Percentiles rank a stretch among this genome's conserved stretches.
These are phyloP conservation scores for Ptychoptera contaminata DNA, from an alignment of 2,888 invertebrate genomes.

Conservation along the genomic window DNA sequence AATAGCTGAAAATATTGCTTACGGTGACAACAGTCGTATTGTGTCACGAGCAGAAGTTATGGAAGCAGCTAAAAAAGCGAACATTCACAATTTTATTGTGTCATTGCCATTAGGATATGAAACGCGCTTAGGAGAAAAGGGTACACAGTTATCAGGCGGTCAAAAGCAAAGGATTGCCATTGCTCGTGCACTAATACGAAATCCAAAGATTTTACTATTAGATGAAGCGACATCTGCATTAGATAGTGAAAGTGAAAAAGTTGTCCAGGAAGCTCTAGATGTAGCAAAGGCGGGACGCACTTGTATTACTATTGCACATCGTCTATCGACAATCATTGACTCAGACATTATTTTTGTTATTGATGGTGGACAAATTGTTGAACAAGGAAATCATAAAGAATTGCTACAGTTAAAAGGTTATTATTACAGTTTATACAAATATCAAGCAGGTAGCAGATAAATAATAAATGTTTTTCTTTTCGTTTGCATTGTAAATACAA, in stretches of 20 bases:
- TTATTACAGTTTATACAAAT: slow-evolving; percentile 36
- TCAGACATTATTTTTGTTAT: slow-evolving; percentile 67
- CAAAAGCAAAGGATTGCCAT: slow-evolving; percentile 62
- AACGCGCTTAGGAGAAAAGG: slow-evolving; percentile 52
- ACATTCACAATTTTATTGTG: slow-evolving; percentile 72
- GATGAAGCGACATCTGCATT: slow-evolving; percentile 60
- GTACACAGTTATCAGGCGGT: slow-evolving; percentile 54
- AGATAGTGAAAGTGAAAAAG: slow-evolving; percentile 33
- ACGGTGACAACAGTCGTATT: slow-evolving; percentile 58
- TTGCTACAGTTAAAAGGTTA: slow-evolving; percentile 43
- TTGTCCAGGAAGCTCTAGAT: slow-evolving; percentile 68
- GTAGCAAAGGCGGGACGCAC: slow-evolving; percentile 58
- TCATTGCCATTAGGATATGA: slow-evolving; percentile 60
- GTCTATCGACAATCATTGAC: slow-evolving; percentile 59
- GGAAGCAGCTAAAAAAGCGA: slow-evolving; percentile 63
- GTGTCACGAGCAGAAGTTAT: slow-evolving; percentile 56
- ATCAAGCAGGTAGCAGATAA: slow-evolving; percentile 12
- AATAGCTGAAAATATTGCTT: slow-evolving; percentile 79
- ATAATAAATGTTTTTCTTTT: too few relatives aligned
- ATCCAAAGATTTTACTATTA: slow-evolving; percentile 42
- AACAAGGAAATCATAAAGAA: slow-evolving; percentile 54
- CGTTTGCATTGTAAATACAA: too few relatives aligned
- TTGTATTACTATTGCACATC: slow-evolving; percentile 65
- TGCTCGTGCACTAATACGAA: slow-evolving; percentile 48
- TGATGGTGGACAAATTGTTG: slow-evolving; percentile 50